Conservation (phyloP, 2,113 vertebrate genomes). For the Python bivittatus region DNA sequence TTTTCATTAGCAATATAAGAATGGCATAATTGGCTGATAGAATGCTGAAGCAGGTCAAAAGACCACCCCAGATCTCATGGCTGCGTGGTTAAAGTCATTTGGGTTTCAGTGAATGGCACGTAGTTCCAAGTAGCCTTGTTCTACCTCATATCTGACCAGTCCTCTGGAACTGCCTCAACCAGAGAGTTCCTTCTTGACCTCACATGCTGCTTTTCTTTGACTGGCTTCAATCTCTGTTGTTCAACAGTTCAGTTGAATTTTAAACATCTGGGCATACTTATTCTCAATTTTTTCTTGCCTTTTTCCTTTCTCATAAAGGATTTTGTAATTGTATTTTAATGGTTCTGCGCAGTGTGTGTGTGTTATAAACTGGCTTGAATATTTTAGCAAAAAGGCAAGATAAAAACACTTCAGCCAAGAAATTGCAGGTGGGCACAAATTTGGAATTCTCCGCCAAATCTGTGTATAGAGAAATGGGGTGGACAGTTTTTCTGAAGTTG, state of each 20-base stretch:
- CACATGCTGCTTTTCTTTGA: no score
- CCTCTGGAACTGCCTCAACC: neutral
- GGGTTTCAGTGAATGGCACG: neutral
- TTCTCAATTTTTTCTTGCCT: neutral
- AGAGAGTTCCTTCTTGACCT: neutral
- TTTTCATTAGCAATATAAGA: neutral
- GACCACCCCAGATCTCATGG: neutral
- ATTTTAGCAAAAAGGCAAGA: neutral
- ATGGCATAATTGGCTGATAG: neutral
- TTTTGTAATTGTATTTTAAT: neutral
- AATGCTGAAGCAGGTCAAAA: neutral
- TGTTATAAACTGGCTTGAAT: neutral
- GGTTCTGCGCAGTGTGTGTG: neutral
- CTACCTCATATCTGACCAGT: neutral
- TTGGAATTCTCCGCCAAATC: neutral
- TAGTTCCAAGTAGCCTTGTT: neutral
- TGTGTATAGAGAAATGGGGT: neutral
- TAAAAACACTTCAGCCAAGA: neutral
- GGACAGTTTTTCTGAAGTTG: no score
- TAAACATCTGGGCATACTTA: neutral
- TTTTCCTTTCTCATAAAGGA: neutral
- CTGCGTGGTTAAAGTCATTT: neutral
- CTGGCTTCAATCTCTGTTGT: neutral
- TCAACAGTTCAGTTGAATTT: neutral
- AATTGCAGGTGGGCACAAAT: neutral